phyloP scores from a whole-genome alignment of 2,797 vertebrate genomes.

The Craterocephalus amniculus region DNA sequence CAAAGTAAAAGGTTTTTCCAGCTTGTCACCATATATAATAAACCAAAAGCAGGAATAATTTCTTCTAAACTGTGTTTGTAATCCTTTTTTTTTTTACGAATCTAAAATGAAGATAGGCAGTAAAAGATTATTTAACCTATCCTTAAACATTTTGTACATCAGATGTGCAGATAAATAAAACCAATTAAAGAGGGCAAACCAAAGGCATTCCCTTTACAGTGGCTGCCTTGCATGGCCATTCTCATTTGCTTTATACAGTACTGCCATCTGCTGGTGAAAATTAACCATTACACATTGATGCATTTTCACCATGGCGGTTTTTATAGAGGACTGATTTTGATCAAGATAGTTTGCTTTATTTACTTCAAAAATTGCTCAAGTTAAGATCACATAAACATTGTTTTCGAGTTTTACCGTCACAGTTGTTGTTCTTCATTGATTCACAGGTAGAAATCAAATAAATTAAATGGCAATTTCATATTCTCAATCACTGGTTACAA shows the following conservation, averaged over 20 bases:
- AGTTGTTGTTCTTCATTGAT: too few relatives aligned
- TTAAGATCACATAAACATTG: neutral
- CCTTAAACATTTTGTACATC: neutral
- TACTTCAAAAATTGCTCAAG: neutral
- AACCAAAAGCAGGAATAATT: neutral
- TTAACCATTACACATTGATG: constrained; percentile 16
- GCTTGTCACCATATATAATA: neutral
- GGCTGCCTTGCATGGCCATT: neutral
- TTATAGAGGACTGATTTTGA: neutral
- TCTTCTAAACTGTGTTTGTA: neutral
- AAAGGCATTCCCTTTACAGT: neutral
- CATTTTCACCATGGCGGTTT: neutral
- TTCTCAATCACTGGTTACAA: too few relatives aligned
- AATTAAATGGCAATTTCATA: too few relatives aligned
- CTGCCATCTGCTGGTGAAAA: constrained; percentile 70
- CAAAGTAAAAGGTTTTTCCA: neutral
- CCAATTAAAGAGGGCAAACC: neutral
- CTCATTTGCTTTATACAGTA: constrained; percentile 41
- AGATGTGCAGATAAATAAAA: neutral
- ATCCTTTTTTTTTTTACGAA: too few relatives aligned
- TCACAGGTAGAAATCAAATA: neutral
- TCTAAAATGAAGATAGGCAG: neutral
- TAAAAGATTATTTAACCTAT: neutral
- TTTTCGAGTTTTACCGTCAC: too few relatives aligned
- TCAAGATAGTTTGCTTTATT: neutral